phyloP scores from a whole-genome alignment of 2,888 invertebrate genomes.

The Pollenia angustigena region DNA sequence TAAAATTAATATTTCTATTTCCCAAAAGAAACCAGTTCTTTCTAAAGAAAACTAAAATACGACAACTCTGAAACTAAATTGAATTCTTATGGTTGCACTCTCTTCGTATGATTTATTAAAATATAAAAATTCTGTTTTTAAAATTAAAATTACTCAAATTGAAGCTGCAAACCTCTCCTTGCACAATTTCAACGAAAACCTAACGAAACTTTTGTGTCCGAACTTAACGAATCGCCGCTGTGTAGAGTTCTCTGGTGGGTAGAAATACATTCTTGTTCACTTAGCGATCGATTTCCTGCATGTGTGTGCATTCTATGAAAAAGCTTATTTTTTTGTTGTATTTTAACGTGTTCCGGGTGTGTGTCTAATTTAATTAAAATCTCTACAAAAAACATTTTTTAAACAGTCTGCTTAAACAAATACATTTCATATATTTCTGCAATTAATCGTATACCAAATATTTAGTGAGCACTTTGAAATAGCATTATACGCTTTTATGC shows the following conservation, averaged over 20 bases:
- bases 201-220: conserved; percentile 59
- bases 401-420: too few relatives aligned
- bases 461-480: too few relatives aligned
- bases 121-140: neutral
- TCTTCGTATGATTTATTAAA: neutral
- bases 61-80: neutral
- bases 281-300: neutral
- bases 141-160: conserved; percentile 61
- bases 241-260: conserved; percentile 20
- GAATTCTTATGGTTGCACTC: conserved; percentile 26
- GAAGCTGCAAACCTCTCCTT: conserved; percentile 71
- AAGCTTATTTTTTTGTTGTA: too few relatives aligned
- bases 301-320: neutral
- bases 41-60: neutral
- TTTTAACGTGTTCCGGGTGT: too few relatives aligned
- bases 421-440: too few relatives aligned
- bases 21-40: too few relatives aligned
- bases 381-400: too few relatives aligned
- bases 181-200: conserved; percentile 60
- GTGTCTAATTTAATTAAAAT: too few relatives aligned
- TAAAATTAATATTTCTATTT: too few relatives aligned
- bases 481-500: too few relatives aligned
- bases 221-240: conserved; percentile 54
- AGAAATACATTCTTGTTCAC: conserved; percentile 1
- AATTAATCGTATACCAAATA: too few relatives aligned